Base-by-base conservation (phyloP, 2,113 vertebrate species). In the Cololabis saira region DNA sequence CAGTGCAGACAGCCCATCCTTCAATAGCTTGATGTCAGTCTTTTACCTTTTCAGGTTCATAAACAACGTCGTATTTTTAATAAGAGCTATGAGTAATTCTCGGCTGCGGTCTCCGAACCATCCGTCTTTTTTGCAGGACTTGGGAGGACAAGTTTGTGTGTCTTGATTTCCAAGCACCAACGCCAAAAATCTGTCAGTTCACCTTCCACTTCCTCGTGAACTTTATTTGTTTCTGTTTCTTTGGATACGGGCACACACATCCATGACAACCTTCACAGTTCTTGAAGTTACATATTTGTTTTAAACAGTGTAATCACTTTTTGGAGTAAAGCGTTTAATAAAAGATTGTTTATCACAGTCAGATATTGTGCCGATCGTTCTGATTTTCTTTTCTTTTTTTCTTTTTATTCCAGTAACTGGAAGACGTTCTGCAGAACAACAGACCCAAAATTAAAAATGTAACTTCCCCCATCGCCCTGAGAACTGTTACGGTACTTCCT, bases 141-240 rank as follows among this genome's bases (percentile, higher is more conserved):
- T 54, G n/a, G 51, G 66, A 41, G 51, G 53, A 59, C 52, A 60
- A 11, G 54, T 61, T 44, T 27, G 54, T 71, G 78, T 76, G 76
- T 62, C 63, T 61, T 60, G 54, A 53, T 83, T 80, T 73, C 62
- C 64, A 63, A 51, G 37, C 18, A 17, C 56, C 12, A 5, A 14
- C 3, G 88, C 85, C 86, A 87, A 85, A 55, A 48, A 70, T 71
- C 80, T 87, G 87, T 85, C 86, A 83, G 61, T 85, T 88, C 72
- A 69, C 74, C 61, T 85, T 50, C 59, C 87, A 83, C 84, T 81
- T 87, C 64, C 67, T 78, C 83, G 86, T 88, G 71, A 88, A 83
- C 1, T 12, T 44, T 30, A 43, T 44, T 24, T 1, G 24, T 40
- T 24, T 45, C 10, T 49, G 4, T 57, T 51, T 57, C 19, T 18